Conservation (phyloP, 2,888 invertebrate genomes). For the Patella depressa region DNA sequence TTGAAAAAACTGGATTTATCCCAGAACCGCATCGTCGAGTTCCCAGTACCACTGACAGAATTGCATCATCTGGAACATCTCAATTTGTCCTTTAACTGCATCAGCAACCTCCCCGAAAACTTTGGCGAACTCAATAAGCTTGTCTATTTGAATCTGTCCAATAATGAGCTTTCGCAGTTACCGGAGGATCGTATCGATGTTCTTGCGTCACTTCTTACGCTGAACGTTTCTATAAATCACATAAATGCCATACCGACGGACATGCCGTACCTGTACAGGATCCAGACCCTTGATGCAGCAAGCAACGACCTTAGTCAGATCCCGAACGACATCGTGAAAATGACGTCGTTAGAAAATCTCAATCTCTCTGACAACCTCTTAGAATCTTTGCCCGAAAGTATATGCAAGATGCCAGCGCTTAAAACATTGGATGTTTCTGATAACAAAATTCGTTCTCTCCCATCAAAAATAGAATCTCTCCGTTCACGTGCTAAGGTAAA, state of each 20-base stretch:
- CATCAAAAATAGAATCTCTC: slow-evolving; percentile 56
- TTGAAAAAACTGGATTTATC: slow-evolving; percentile 78
- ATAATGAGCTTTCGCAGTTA: slow-evolving; percentile 60
- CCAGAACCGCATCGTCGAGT: slow-evolving; percentile 69
- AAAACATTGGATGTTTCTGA: slow-evolving; percentile 62
- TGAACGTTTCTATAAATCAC: slow-evolving; percentile 86
- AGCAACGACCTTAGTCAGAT: slow-evolving; percentile 61
- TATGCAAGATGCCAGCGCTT: slow-evolving; percentile 62
- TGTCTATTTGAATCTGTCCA: slow-evolving; percentile 58
- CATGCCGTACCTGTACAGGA: slow-evolving; percentile 64
- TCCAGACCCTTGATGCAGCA: slow-evolving; percentile 54
- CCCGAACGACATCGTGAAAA: slow-evolving; percentile 64
- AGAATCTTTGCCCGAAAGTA: slow-evolving; percentile 65
- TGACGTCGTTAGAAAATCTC: slow-evolving; percentile 77
- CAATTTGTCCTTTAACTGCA: slow-evolving; percentile 63
- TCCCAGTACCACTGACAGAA: slow-evolving; percentile 69
- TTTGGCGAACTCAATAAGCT: slow-evolving; percentile 64
- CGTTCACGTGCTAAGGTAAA: slow-evolving; percentile 44
- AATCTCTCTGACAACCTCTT: slow-evolving; percentile 89
- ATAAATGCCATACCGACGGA: slow-evolving; percentile 79
- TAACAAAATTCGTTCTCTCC: slow-evolving; percentile 63
- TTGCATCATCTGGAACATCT: slow-evolving; percentile 55
- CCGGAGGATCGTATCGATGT: slow-evolving; percentile 77
- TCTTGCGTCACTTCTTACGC: slow-evolving; percentile 80
- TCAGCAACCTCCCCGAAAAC: slow-evolving; percentile 60